Percentiles rank a stretch among this genome's conserved stretches.
These are phyloP conservation scores for Macrophya annulata DNA, from an alignment of 2,888 invertebrate species.

Conservation along the genomic window DNA sequence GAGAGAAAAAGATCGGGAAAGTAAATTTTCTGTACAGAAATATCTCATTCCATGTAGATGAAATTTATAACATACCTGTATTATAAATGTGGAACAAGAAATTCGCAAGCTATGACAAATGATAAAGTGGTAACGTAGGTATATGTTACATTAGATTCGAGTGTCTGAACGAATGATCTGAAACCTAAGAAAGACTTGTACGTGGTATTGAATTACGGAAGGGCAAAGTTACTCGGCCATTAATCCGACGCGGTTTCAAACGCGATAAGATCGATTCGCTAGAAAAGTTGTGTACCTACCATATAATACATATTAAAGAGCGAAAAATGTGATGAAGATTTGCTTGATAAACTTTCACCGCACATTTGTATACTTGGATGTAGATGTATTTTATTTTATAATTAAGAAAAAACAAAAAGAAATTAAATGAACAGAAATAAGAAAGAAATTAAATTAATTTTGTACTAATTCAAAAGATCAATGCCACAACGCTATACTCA, in stretches of 20 bases:
- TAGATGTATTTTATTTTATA: background rate
- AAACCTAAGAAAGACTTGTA: conserved; percentile 36
- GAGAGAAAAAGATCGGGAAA: background rate
- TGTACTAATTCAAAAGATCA: background rate
- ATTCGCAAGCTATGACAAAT: background rate
- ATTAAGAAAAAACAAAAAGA: background rate
- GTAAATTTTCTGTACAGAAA: background rate
- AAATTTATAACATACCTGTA: background rate
- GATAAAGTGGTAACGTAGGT: background rate
- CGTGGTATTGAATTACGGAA: conserved; percentile 33
- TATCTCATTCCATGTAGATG: background rate
- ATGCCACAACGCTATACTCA: background rate
- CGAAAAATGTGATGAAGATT: background rate
- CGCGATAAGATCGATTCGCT: conserved; percentile 24
- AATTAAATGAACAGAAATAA: background rate
- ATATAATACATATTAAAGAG: background rate
- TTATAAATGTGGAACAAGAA: background rate
- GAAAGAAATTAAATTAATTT: background rate
- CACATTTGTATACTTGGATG: background rate
- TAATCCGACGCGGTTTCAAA: conserved; percentile 17
- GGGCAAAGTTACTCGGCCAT: background rate
- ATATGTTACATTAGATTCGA: background rate
- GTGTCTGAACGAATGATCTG: conserved; percentile 5
- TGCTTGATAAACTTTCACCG: background rate
- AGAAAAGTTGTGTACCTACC: background rate